Percentiles rank a stretch among this genome's conserved stretches.
Conservation (phyloP, 64 coral and sea anemone species). For the Dendronephthya gigantea region DNA sequence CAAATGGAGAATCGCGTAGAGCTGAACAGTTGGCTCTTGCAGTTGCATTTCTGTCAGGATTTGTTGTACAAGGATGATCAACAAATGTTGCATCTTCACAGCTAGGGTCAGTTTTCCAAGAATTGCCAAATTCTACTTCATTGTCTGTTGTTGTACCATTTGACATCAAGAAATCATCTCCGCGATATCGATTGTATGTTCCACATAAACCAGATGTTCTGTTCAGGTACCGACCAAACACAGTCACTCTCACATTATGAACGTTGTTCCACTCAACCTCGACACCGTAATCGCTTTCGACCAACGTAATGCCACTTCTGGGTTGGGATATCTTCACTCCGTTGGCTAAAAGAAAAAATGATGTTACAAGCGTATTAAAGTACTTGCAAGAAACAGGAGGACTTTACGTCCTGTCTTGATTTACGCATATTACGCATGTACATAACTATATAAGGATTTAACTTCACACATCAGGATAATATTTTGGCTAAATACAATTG, state of each 20-base stretch:
- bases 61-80: neutral
- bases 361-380: too few species aligned
- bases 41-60: neutral
- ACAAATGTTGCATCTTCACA: neutral
- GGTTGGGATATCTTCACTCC: neutral
- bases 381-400: too few species aligned
- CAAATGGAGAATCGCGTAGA: neutral
- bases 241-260: neutral
- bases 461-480: too few species aligned
- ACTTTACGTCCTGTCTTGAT: too few species aligned
- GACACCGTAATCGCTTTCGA: neutral
- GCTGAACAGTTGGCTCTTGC: neutral
- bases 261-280: neutral
- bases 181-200: neutral
- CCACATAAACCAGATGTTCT: constrained; percentile 3
- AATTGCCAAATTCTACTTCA: neutral
- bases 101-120: neutral
- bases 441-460: too few species aligned
- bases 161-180: neutral
- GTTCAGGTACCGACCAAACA: neutral
- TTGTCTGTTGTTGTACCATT: neutral
- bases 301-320: neutral
- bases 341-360: too few species aligned
- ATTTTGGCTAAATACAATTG: too few species aligned
- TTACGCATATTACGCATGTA: too few species aligned